phyloP scores from a whole-genome alignment of 2,888 invertebrate species.

The Thelaira solivaga region DNA sequence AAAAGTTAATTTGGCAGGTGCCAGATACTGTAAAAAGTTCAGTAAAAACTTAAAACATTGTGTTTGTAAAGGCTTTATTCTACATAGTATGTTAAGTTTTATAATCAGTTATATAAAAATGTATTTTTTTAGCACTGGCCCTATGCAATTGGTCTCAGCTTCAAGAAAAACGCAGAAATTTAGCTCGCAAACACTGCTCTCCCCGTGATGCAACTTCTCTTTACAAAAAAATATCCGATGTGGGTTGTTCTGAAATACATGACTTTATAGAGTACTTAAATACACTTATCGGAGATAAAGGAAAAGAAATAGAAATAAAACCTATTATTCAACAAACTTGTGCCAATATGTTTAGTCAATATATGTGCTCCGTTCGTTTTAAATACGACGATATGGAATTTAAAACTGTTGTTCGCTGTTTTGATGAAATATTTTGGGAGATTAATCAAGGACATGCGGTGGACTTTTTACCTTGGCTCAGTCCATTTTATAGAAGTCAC shows the following conservation, averaged over 20 bases:
- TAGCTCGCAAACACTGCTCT: conserved; percentile 88
- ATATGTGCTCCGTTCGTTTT: conserved; percentile 89
- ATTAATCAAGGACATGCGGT: conserved; percentile 93
- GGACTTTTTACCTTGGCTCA: conserved; percentile 90
- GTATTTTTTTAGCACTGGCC: conserved; percentile 88
- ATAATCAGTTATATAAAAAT: no score
- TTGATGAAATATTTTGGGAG: conserved; percentile 94
- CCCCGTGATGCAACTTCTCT: conserved; percentile 86
- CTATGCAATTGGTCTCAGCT: conserved; percentile 92
- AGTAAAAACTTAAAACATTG: no score
- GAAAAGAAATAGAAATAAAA: conserved; percentile 81
- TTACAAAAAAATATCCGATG: conserved; percentile 83
- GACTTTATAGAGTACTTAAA: conserved; percentile 82
- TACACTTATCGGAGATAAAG: no score
- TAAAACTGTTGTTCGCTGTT: conserved; percentile 82
- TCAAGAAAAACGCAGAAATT: conserved; percentile 86
- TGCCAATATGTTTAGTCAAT: conserved; percentile 90
- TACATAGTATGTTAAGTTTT: no score
- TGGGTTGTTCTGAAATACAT: conserved; percentile 82
- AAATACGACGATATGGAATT: conserved; percentile 85
- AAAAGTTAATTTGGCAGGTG: no score
- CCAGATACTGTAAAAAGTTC: no score
- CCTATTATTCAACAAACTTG: conserved; percentile 85
- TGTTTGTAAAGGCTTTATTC: no score
- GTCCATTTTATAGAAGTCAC: conserved; percentile 84